Conservation (phyloP, 2,888 invertebrate genomes). For the Acholoe squamosa region DNA sequence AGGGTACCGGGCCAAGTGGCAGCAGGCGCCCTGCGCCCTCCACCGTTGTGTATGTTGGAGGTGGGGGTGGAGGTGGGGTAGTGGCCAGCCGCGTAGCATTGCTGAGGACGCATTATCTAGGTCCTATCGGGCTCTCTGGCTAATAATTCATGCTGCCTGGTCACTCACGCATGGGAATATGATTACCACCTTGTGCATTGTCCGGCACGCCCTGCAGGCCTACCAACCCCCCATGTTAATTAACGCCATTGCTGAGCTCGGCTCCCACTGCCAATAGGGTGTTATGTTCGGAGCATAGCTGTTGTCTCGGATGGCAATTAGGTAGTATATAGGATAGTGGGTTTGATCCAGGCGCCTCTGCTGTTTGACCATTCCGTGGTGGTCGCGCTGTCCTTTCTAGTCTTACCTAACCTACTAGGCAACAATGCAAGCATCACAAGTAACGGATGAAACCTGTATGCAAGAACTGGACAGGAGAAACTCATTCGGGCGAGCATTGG, state of each 20-base stretch:
- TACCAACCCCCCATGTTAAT: background rate
- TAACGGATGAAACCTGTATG: background rate
- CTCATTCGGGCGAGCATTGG: slow-evolving; percentile 9
- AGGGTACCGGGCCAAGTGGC: slow-evolving; percentile 2
- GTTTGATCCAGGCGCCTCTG: background rate
- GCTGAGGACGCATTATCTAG: background rate
- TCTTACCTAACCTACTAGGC: background rate
- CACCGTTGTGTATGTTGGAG: background rate
- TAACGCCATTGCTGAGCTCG: background rate
- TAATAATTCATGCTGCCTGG: background rate
- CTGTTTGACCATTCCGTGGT: background rate
- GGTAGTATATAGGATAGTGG: slow-evolving; percentile 10
- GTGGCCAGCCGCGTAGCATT: background rate
- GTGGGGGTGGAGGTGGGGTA: background rate
- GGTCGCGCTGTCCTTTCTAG: background rate
- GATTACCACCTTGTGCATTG: background rate
- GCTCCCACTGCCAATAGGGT: background rate
- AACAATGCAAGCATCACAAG: background rate
- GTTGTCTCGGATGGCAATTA: background rate
- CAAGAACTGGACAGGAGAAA: background rate
- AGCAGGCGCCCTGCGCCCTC: background rate
- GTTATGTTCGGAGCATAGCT: background rate
- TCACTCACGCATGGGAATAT: slow-evolving; percentile 30
- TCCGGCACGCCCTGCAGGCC: background rate
- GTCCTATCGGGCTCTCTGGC: background rate